These are phyloP conservation scores for Siphamia tubifer DNA, from an alignment of 2,113 vertebrate genomes.

Conservation along the genomic window DNA sequence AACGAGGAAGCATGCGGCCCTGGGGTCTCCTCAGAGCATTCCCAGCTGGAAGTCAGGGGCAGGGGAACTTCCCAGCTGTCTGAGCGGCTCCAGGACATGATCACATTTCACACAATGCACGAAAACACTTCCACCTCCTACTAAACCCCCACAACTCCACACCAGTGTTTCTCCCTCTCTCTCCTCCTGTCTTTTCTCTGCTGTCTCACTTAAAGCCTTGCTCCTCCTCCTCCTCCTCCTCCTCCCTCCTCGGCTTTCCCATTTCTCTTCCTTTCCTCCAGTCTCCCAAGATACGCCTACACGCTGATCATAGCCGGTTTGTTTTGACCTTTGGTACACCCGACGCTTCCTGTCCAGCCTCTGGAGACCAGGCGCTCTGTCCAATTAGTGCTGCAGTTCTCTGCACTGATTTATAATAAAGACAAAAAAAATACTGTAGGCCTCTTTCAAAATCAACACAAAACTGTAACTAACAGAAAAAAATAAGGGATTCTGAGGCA, in stretches of 20 bases:
- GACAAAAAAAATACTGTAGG: neutral
- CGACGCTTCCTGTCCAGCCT: constrained; percentile 56
- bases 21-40: constrained; percentile 38
- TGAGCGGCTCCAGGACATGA: constrained; percentile 56
- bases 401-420: neutral
- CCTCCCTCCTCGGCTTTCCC: neutral
- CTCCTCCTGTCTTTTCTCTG: constrained; percentile 6
- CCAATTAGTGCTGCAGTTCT: constrained; percentile 28
- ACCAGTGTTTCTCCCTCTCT: neutral
- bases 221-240: neutral
- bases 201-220: constrained; percentile 24
- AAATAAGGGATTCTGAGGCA: no score
- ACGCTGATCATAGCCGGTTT: constrained; percentile 22
- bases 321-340: constrained; percentile 55
- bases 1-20: constrained; percentile 18
- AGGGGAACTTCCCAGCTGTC: constrained; percentile 72
- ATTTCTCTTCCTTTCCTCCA: constrained; percentile 4
- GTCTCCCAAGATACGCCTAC: constrained; percentile 39
- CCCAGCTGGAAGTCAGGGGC: constrained; percentile 49
- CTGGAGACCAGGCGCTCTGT: constrained; percentile 21
- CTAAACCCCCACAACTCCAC: neutral
- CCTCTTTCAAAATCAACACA: neutral
- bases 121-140: constrained; percentile 40
- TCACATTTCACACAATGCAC: constrained; percentile 71
- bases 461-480: neutral